These are phyloP conservation scores for Eupithecia centaureata DNA, from an alignment of 2,888 invertebrate genomes.

Conservation along the genomic window DNA sequence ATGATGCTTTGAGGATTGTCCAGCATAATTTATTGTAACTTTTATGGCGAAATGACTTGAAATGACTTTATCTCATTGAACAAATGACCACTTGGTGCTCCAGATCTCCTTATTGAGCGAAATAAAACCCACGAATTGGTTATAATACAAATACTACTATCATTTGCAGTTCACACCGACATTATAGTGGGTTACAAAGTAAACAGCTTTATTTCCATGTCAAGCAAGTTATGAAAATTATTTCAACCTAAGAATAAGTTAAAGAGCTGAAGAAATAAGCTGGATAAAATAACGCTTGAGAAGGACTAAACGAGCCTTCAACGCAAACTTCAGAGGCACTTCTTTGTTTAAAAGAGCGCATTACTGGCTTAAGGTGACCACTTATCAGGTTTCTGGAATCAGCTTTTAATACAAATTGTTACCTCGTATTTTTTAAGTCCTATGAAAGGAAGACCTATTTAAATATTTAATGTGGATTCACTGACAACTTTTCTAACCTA, in stretches of 20 bases:
- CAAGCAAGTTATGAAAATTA: slow-evolving; percentile 5
- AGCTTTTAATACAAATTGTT: not conserved
- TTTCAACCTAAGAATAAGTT: not conserved
- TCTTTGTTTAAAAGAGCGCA: slow-evolving; percentile 13
- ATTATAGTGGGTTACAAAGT: not conserved
- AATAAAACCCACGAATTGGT: not conserved
- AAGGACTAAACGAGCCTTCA: slow-evolving; percentile 9
- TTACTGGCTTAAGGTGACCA: slow-evolving; percentile 10
- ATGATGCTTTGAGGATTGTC: too few species aligned
- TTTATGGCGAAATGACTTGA: not conserved
- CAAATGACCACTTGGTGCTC: not conserved
- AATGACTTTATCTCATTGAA: not conserved
- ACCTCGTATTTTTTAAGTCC: not conserved
- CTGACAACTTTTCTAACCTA: not conserved
- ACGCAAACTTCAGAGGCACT: slow-evolving; percentile 4
- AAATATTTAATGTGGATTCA: not conserved
- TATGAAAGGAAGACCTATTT: not conserved
- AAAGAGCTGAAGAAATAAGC: slow-evolving; percentile 7
- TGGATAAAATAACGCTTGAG: not conserved
- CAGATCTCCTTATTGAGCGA: not conserved
- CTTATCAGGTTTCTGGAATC: slow-evolving; percentile 15
- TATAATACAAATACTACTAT: not conserved
- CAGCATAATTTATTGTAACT: too few species aligned
- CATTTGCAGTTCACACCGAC: not conserved
- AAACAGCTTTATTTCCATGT: slow-evolving; percentile 1